Evolutionary conservation across 2,113 vertebrate species (phyloP).

Genomic region (Rhineura floridana): DNA sequence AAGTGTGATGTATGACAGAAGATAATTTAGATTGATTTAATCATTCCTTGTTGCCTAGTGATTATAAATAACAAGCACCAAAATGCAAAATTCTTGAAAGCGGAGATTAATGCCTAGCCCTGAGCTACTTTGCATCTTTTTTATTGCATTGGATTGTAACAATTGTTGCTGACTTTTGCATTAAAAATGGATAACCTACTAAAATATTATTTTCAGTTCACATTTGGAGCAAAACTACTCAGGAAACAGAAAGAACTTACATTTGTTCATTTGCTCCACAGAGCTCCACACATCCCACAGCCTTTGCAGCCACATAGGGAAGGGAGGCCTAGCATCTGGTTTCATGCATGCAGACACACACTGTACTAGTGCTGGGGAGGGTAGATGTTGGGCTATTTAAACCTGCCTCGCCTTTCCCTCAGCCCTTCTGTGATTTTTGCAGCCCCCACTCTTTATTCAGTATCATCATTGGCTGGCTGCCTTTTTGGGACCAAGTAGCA

Average conservation of each 20-base stretch:
- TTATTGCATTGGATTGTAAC: background rate
- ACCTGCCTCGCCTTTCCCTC: too few relatives aligned
- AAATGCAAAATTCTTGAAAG: background rate
- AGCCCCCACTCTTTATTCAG: too few relatives aligned
- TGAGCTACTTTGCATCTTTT: background rate
- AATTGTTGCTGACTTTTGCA: background rate
- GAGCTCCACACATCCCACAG: too few relatives aligned
- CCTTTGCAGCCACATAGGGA: too few relatives aligned
- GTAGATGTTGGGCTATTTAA: too few relatives aligned
- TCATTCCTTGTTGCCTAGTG: background rate
- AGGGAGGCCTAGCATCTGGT: too few relatives aligned
- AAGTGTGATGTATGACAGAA: slow-evolving; percentile 9
- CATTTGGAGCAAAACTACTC: background rate
- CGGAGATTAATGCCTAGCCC: background rate
- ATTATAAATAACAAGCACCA: accelerated
- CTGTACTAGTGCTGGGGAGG: too few relatives aligned
- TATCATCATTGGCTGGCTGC: too few relatives aligned
- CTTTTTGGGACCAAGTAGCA: too few relatives aligned
- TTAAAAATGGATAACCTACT: background rate
- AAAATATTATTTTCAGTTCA: background rate
- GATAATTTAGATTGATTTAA: slow-evolving; percentile 2
- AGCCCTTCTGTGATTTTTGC: too few relatives aligned
- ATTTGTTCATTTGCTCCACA: too few relatives aligned
- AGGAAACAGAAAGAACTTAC: background rate
- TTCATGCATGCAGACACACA: too few relatives aligned